Base-by-base conservation (phyloP, 1,140 invertebrate species). In the Macrobrachium nipponense region DNA sequence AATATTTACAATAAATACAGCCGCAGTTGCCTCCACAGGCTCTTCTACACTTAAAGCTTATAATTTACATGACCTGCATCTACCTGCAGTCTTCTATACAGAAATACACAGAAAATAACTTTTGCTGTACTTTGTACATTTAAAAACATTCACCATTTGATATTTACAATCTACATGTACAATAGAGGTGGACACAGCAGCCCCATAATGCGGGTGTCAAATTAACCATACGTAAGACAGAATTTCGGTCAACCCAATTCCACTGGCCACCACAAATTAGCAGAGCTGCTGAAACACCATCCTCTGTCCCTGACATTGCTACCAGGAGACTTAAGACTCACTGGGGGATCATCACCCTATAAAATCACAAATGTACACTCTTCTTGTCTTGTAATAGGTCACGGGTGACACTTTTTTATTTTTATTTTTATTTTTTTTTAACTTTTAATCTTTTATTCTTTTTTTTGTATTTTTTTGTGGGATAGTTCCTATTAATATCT, bases 91-190 rank as follows among this genome's bases (percentile, higher is more conserved):
- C 85, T 81, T 87, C 85, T 87, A 87, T 87, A 87, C 85, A 87
- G 85, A 87, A 87, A 87, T 87, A 87, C 85, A 87, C 85, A 87
- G 85, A 87, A 87, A 87, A 87, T 87, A 87, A 81, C 81, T 80
- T 87, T 81, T 87, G 80, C 85, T 87, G 85, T 72, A 87, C 85
- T 87, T 87, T 87, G 85, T 87, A 87, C 85, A 87, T 81, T 87
- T 87, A 87, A 87, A 87, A 87, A 87, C 85, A 87, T 87, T 87
- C 80, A 87, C 85, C 85, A 82, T 76, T 59, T 76, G 51, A 77
- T 87, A 87, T 87, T 81, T 87, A 87, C 85, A 87, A 87, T 87
- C 79, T 87, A 87, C 68, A 87, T 87, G 58, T 87, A 87, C 85
- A 87, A 76, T 87, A 70, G 79, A 87, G 84, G 84, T 86, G 84